Base-by-base conservation (phyloP, 2,797 vertebrate genomes). In the Sciaenops ocellatus region DNA sequence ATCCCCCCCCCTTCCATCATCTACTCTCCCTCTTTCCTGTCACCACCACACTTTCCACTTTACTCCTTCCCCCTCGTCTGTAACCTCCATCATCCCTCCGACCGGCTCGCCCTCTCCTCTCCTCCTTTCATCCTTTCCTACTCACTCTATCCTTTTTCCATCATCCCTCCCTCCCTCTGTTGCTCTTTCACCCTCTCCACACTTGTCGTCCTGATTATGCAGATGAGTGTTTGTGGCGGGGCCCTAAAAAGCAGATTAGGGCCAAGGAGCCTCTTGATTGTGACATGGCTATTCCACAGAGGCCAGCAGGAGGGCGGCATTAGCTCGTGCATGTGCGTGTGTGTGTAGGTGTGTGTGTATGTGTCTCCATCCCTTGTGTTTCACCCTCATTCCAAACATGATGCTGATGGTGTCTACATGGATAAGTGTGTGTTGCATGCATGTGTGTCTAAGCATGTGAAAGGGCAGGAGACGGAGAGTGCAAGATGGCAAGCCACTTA, bases 131-230 rank as follows among this genome's bases (percentile, higher is more conserved):
- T 82, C 62, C 76, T 10, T 42, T 50, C 61, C 52, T 65, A 72
- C 69, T 71, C 30, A 26, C 68, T 69, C 78, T 15, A 50, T 59
- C 85, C 79, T 70, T 78, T 69, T 48, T 75, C 56, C 42, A n/a
- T 41, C 17, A 38, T 13, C 26, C 18, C 13, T 16, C 51, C 68
- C 84, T 67, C 76, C 79, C 65, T 72, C 69, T 17, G 0, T 61
- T 79, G 73, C 88, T 90, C 91, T 89, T 92, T 90, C 89, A 91
- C 93, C 91, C 91, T 93, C 91, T 95, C 93, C 94, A 95, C 95
- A 96, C 95, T 94, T 95, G 95, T 96, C 95, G 85, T 89, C 90
- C 89, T 83, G 92, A 96, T 96, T 96, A 96, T 96, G 95, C 90
- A 95, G 89, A 96, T 95, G 91, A 93, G 89, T 79, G 78, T 94